Base-by-base conservation (phyloP, 2,797 vertebrate genomes). In the Tolypeutes matacus region DNA sequence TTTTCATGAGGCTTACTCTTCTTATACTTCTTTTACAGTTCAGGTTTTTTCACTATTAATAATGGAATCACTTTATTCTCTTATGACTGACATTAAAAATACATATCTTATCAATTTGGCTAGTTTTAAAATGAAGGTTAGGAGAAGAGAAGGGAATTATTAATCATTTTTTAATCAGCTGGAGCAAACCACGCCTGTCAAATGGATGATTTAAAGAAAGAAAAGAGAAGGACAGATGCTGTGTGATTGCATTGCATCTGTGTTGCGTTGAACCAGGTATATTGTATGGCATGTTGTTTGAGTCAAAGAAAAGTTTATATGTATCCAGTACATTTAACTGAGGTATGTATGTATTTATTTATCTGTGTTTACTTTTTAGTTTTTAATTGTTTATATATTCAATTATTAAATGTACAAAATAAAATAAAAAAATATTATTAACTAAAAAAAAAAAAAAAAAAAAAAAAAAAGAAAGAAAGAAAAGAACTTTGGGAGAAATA, bases 121-220 rank as follows among this genome's bases (percentile, higher is more conserved):
- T 76, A 72, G 7, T 90, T 96, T 96, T 93, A 46, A 90, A 92
- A 89, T 94, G 34, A 86, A 94, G 94, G 75, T 75, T 93, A 86
- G 56, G 53, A 72, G 36, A 89, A 90, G 13, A 78, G n/a, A 86
- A 85, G 17, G 34, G 29, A 72, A 93, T 95, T 95, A 83, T 29
- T 92, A 39, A 86, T 62, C 31, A 29, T 72, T 88, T 89, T 62
- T 80, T 93, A 95, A 77, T 91, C 58, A 94, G 2, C 82, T 67
- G 29, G 80, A 64, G 12, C 53, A 96, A 96, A 69, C 13, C 39
- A 76, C n/a, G 10, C 62, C 51, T 89, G 83, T 96, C 85, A 91
- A 72, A 76, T 17, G 81, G 53, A 72, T 86, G 42, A 73, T 69
- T 56, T 86, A 31, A 96, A 89, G 86, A 89, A 70, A 39, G 53